Base-by-base conservation (phyloP, 2,113 vertebrate genomes). In the Hucho hucho region DNA sequence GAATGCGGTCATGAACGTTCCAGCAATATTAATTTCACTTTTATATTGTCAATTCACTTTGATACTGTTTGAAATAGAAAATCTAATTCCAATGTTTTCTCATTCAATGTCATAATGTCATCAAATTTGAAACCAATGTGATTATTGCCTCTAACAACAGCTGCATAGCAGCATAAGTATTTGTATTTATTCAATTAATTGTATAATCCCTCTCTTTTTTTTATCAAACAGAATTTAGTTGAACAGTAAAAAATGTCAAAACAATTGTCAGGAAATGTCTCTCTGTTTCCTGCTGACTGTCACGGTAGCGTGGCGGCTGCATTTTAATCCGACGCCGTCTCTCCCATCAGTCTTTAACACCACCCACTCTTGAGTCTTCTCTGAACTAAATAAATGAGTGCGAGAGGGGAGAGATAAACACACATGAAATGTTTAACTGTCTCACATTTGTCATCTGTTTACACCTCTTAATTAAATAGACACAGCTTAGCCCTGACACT, bases 361-460 rank as follows among this genome's bases (percentile, higher is more conserved):
- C 87, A 83, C 87, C 89, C 87, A 87, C 90, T 87, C 86, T 86
- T 86, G 89, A 88, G 14, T 87, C 81, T 74, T 86, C 85, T 73
- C 84, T 81, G 82, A 84, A 84, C 86, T 87, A 91, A 90, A 88
- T 87, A 91, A 90, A 91, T 91, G 90, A 90, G 72, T 65, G 46
- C 7, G 20, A 68, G 65, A 46, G 87, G 85, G 85, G 83, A 87
- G 83, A 84, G 86, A 92, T 89, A 91, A 92, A 91, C 88, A 87
- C 87, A 85, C 89, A 90, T 91, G 89, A 91, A 93, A 92, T 92
- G 89, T 93, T 93, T 92, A 92, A 92, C 90, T 90, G 88, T 92
- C 89, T 91, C 81, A 75, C 88, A 87, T 93, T 93, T 92, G 90
- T 93, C 91, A 90, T 93, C 87, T 91, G 88, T 89, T 92, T 91